Base-by-base conservation (phyloP, 2,797 vertebrate species). In the Pteropus rufus region DNA sequence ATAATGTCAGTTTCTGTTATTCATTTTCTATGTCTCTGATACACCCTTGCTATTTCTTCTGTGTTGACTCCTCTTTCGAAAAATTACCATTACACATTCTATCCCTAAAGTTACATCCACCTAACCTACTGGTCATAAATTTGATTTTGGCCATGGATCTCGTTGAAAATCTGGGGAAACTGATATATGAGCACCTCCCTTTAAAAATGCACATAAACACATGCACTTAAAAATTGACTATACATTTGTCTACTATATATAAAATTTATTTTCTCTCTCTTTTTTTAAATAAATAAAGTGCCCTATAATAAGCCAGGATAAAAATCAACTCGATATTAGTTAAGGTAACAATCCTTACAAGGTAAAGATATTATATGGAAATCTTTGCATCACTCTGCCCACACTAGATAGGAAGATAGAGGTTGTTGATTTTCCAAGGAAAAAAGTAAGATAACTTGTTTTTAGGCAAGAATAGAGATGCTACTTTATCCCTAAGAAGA, bases 291-390 rank as follows among this genome's bases (percentile, higher is more conserved):
- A 49, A 87, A 19, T 72, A 56, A 85, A 24, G 5, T 70, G 5
- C 19, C 5, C 31, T 67, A 69, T 69, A 44, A 70, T 29, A 83
- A 39, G 11, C 23, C 29, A 91, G 36, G 9, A 36, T 46, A 4
- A 85, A 94, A 91, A 46, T 85, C 29, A 46, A 31, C 6, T 89
- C 77, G 93, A 18, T 24, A 31, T 73, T 8, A 39, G 26, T 39
- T 31, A 82, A n/a, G 9, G 10, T 58, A 76, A 91, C 9, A 44
- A 56, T 12, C 3, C 15, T 79, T 79, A 54, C 2, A 70, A 81
- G 52, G 60, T 10, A 23, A 67, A 58, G 26, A 23, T 11, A 4
- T 90, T 52, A n/a, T 19, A 84, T 46, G 49, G 31, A 73, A 54
- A 65, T 46, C 65, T 84, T 41, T 52, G 44, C 91, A 10, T 75